Percentiles rank a stretch among this genome's conserved stretches.
Evolutionary conservation across 1,140 invertebrate genomes (phyloP).

Genomic region (Drosophila mauritiana): DNA sequence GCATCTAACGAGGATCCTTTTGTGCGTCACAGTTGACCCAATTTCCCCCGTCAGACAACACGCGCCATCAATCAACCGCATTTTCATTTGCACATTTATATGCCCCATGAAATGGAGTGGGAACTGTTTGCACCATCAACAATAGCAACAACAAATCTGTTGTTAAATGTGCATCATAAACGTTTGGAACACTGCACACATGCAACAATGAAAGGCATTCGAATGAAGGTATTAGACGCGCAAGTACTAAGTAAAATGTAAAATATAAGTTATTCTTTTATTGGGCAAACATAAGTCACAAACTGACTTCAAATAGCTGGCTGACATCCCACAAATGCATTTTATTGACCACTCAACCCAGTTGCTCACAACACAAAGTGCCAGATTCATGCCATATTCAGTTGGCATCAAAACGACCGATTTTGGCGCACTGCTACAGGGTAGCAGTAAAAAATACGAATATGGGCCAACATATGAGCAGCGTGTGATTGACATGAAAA

Average conservation of each 20-base stretch:
- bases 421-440: constrained; percentile 23
- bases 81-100: constrained; percentile 33
- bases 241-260: background rate
- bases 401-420: background rate
- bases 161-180: constrained; percentile 44
- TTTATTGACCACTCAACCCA: constrained; percentile 20
- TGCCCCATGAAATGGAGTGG: constrained; percentile 18
- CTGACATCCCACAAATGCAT: constrained; percentile 23
- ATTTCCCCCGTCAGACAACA: constrained; percentile 47
- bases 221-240: background rate
- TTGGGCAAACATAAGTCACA: background rate
- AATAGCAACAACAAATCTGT: constrained; percentile 39
- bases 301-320: constrained; percentile 21
- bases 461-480: constrained; percentile 72
- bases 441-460: constrained; percentile 44
- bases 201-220: constrained; percentile 31
- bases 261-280: no score
- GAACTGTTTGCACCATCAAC: constrained; percentile 22
- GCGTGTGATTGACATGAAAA: constrained; percentile 81
- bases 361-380: constrained; percentile 4
- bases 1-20: constrained; percentile 15
- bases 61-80: constrained; percentile 68
- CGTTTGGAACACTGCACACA: constrained; percentile 20
- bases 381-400: constrained; percentile 6
- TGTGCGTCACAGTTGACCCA: constrained; percentile 64